Evolutionary conservation across 2,113 vertebrate species (phyloP).

Genomic region (Hypanus sabinus): DNA sequence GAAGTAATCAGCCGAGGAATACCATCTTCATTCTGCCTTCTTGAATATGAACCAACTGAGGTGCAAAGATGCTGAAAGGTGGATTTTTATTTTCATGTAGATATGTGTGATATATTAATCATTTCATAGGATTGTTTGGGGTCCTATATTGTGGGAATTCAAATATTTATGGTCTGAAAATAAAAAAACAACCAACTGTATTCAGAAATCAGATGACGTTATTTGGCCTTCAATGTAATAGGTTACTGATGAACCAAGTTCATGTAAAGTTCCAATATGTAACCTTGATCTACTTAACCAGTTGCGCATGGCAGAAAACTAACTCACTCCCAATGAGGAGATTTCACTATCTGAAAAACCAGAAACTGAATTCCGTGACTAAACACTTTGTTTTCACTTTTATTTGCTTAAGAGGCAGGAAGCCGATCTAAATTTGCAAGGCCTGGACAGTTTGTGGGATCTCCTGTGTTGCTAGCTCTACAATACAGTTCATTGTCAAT

Average conservation of each 20-base stretch:
- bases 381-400: background rate
- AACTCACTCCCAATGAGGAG: background rate
- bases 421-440: background rate
- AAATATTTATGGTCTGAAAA: background rate
- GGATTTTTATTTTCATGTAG: background rate
- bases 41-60: background rate
- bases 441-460: background rate
- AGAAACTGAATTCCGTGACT: background rate
- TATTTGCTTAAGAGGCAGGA: background rate
- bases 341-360: background rate
- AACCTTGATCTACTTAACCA: background rate
- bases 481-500: background rate
- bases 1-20: background rate
- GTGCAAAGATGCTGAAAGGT: background rate
- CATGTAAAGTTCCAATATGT: background rate
- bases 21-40: background rate
- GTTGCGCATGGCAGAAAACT: no score
- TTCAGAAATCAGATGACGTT: background rate
- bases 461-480: background rate
- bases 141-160: background rate
- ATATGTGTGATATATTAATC: background rate
- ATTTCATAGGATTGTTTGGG: background rate
- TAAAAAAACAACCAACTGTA: background rate
- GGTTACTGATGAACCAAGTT: background rate
- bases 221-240: background rate